These are phyloP conservation scores for Dipodomys stephensi DNA, from an alignment of 2,113 vertebrate genomes.

Conservation along the genomic window DNA sequence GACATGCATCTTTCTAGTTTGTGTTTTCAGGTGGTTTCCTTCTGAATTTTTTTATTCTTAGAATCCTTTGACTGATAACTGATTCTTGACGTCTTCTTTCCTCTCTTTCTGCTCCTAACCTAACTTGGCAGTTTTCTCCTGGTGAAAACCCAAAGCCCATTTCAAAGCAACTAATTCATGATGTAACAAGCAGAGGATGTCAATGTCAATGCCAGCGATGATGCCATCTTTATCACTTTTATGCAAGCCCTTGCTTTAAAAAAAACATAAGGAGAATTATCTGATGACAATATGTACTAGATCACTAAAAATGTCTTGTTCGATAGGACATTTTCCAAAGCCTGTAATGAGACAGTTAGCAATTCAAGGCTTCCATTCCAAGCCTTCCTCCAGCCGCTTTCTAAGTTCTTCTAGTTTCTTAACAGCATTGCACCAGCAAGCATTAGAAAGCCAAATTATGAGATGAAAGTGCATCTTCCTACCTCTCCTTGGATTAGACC, in stretches of 20 bases:
- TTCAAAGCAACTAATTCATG: background rate
- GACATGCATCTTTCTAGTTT: slow-evolving; percentile 44
- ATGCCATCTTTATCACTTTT: slow-evolving; percentile 39
- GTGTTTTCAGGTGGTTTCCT: slow-evolving; percentile 58
- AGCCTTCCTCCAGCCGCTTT: slow-evolving; percentile 77
- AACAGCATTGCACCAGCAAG: slow-evolving; percentile 72
- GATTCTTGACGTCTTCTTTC: slow-evolving; percentile 56
- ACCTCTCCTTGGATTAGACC: background rate
- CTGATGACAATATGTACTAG: background rate
- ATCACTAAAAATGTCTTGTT: slow-evolving; percentile 80
- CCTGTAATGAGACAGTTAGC: slow-evolving; percentile 83
- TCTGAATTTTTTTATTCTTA: slow-evolving; percentile 60
- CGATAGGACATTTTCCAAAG: slow-evolving; percentile 78
- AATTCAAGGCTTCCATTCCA: slow-evolving; percentile 80
- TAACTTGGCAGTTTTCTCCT: slow-evolving; percentile 37
- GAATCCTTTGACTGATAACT: slow-evolving; percentile 37
- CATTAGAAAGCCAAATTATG: slow-evolving; percentile 67
- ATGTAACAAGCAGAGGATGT: slow-evolving; percentile 71
- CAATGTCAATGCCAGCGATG: slow-evolving; percentile 53
- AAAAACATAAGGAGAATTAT: slow-evolving; percentile 55
- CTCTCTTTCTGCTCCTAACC: slow-evolving; percentile 36
- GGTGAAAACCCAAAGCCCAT: slow-evolving; percentile 17
- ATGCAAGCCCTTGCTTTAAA: slow-evolving; percentile 37
- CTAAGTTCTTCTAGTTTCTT: slow-evolving; percentile 71
- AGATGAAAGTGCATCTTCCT: slow-evolving; percentile 53